Evolutionary conservation across 2,797 vertebrate species (phyloP).

Genomic region (Poliocrania exsul): DNA sequence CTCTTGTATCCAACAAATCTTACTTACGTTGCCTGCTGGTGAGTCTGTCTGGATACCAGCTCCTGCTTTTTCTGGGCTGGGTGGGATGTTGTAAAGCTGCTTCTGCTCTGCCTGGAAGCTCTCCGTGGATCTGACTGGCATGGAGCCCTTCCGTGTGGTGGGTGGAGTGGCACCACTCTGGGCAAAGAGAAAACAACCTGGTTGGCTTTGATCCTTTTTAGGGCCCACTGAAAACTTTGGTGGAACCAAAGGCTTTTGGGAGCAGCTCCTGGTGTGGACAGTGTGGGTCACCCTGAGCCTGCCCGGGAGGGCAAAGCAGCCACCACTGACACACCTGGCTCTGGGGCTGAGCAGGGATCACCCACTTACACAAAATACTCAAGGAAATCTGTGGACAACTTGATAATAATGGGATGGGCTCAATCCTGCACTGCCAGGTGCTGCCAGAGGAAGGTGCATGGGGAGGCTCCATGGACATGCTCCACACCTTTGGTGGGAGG

Average conservation of each 20-base stretch:
- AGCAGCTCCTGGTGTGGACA: not conserved
- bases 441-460: fast-evolving
- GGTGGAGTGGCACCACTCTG: conserved; percentile 14
- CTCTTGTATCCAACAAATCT: not conserved
- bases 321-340: not conserved
- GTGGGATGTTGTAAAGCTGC: conserved; percentile 68
- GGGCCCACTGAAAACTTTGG: not conserved
- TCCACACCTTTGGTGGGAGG: not conserved
- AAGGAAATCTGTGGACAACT: not conserved
- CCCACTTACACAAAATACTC: too few species aligned
- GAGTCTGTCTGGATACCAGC: not conserved
- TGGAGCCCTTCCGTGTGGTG: not conserved
- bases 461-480: fast-evolving
- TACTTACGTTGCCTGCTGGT: conserved; percentile 8
- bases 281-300: not conserved
- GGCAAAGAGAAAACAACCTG: not conserved
- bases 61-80: conserved; percentile 38
- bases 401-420: not conserved
- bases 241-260: not conserved
- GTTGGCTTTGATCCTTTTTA: not conserved
- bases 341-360: not conserved
- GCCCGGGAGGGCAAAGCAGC: not conserved
- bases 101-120: conserved; percentile 47
- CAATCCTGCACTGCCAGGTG: not conserved
- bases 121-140: not conserved